Conservation (phyloP, 2,113 vertebrate genomes). For the Chrysemys picta region DNA sequence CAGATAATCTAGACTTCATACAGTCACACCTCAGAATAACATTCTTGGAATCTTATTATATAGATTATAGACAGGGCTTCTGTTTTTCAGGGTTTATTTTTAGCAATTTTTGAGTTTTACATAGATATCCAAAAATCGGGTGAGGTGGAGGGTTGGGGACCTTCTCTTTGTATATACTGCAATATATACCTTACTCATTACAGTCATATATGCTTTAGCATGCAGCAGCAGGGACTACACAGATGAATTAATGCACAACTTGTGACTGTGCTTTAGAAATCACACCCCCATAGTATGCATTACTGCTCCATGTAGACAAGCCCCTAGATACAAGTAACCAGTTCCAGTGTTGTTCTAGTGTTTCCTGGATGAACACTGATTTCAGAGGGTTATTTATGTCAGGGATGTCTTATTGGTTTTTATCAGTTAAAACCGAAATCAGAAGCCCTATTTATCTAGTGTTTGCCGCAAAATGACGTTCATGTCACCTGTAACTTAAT, state of each 20-base stretch:
- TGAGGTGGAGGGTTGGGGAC: not conserved
- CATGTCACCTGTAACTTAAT: not conserved
- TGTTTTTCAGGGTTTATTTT: not conserved
- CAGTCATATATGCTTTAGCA: not conserved
- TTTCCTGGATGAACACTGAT: not conserved
- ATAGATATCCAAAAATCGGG: not conserved
- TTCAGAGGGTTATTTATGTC: not conserved
- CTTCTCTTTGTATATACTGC: not conserved
- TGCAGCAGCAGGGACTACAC: not conserved
- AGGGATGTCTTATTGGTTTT: fast-evolving
- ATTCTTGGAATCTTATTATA: not conserved
- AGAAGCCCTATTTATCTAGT: not conserved
- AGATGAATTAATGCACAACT: not conserved
- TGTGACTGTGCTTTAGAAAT: not conserved
- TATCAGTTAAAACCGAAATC: not conserved
- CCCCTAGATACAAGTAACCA: not conserved
- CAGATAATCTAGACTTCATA: not conserved
- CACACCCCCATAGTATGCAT: not conserved
- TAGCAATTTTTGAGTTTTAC: not conserved
- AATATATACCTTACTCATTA: not conserved
- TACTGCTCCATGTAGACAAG: not conserved
- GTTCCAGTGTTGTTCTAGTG: not conserved
- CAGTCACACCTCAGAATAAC: not conserved
- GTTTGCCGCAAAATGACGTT: not conserved
- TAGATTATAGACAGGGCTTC: not conserved